These are phyloP conservation scores for Propithecus coquereli DNA, from an alignment of 2,113 vertebrate genomes.

Conservation along the genomic window DNA sequence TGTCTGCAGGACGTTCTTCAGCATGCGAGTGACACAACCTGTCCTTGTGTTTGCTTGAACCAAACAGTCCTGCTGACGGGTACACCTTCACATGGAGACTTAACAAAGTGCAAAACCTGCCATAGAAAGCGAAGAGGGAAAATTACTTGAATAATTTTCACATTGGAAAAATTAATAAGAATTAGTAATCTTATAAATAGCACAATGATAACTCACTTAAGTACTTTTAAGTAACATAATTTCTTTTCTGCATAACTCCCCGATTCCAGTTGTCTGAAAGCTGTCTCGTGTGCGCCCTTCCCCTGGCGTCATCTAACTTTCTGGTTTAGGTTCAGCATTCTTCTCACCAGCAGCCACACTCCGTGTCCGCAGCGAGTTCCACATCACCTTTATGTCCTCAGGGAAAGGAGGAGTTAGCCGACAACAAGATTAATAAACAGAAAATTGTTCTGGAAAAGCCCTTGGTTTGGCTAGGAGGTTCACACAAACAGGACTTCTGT, in stretches of 20 bases:
- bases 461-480: conserved; percentile 24
- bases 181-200: neutral
- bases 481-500: conserved; percentile 38
- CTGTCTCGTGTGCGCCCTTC: neutral
- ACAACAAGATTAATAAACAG: neutral
- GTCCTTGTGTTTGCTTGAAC: neutral
- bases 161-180: neutral
- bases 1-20: neutral
- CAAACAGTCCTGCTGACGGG: neutral
- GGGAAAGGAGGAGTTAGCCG: neutral
- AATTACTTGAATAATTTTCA: neutral
- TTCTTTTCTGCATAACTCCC: neutral
- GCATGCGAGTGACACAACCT: neutral
- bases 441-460: neutral
- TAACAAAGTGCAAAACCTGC: neutral
- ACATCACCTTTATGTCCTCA: neutral
- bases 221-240: neutral
- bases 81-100: accelerated
- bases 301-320: neutral
- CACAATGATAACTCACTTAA: neutral
- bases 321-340: neutral
- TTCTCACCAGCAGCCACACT: neutral
- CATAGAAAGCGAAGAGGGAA: neutral
- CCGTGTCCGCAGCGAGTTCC: neutral
- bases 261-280: neutral